A percentile compares a stretch with the other conserved stretches of the same genome.
phyloP scores from a whole-genome alignment of 1,140 invertebrate genomes.

The Zeugodacus cucurbitae region DNA sequence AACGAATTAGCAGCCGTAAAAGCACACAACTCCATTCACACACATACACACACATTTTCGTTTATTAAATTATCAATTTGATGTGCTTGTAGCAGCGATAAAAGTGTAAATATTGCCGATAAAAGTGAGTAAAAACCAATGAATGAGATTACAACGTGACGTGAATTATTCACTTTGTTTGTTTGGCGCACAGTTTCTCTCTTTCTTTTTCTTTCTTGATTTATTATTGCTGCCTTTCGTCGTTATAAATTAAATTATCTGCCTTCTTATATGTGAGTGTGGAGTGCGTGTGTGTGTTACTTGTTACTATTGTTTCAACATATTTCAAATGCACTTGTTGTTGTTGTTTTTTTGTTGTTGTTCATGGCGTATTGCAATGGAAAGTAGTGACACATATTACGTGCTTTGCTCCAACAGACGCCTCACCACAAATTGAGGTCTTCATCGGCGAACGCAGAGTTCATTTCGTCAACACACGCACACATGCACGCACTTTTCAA shows the following conservation, averaged over 20 bases:
- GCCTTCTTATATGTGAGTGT: background rate
- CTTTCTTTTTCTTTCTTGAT: too few species aligned
- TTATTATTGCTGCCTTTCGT: too few species aligned
- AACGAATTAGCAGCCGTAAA: background rate
- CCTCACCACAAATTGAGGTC: background rate
- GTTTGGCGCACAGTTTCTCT: too few species aligned
- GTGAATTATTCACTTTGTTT: too few species aligned
- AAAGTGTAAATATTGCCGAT: too few species aligned
- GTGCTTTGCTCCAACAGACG: background rate
- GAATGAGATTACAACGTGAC: too few species aligned
- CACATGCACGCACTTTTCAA: background rate
- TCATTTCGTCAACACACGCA: background rate
- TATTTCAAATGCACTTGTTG: background rate
- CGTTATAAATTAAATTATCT: background rate
- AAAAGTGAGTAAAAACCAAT: too few species aligned
- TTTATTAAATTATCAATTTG: background rate
- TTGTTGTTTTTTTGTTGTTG: background rate
- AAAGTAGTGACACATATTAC: background rate
- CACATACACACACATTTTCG: background rate
- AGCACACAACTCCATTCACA: background rate
- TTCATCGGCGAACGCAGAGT: background rate
- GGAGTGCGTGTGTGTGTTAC: background rate
- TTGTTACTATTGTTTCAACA: background rate
- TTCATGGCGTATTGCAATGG: background rate
- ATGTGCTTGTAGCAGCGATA: too few species aligned